phyloP scores from a whole-genome alignment of 2,888 invertebrate species.

The Eilema griseolum region DNA sequence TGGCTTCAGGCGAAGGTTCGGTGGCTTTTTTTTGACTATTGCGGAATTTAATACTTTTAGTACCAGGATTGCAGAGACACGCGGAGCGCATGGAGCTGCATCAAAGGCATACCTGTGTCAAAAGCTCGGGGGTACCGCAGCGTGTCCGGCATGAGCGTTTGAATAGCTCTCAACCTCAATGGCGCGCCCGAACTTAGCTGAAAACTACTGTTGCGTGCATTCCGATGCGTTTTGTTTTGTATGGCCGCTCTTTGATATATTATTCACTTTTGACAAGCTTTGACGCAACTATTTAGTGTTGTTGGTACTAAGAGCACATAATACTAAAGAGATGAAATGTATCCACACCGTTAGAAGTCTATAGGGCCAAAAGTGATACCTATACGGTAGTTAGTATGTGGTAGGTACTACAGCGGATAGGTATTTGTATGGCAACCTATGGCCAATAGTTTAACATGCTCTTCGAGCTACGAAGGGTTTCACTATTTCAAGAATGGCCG shows the following conservation, averaged over 20 bases:
- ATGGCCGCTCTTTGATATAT: conserved; percentile 19
- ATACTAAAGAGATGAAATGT: background rate
- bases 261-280: conserved; percentile 5
- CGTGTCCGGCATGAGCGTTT: conserved; percentile 38
- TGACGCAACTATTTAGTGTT: conserved; percentile 29
- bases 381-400: no score
- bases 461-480: no score
- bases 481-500: no score
- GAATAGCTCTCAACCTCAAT: conserved; percentile 31
- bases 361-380: no score
- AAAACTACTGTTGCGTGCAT: conserved; percentile 24
- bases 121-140: conserved; percentile 42
- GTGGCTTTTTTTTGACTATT: no score
- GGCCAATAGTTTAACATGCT: no score
- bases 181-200: conserved; percentile 20
- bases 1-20: no score
- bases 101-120: conserved; percentile 42
- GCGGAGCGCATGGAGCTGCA: conserved; percentile 21
- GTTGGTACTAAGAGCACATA: background rate
- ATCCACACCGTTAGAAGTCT: background rate
- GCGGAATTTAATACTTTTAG: conserved; percentile 30
- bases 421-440: no score
- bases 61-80: conserved; percentile 20
- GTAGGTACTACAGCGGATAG: no score
- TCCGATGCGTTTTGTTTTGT: conserved; percentile 26